These are phyloP conservation scores for Epizoanthus illoricatus DNA, from an alignment of 92 coral and sea anemone species.

Conservation along the genomic window DNA sequence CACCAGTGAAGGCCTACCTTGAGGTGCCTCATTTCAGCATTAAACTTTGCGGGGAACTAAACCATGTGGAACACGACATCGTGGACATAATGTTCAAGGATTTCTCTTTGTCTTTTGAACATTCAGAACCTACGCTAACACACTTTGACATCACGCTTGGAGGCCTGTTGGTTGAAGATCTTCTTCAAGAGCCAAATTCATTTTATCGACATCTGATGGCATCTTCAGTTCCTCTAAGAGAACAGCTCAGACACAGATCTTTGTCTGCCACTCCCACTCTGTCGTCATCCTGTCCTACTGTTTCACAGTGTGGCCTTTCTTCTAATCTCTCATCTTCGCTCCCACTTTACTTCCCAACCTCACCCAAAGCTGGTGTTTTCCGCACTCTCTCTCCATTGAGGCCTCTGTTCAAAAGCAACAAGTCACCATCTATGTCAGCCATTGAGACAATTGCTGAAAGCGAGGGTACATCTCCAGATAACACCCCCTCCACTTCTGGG, in stretches of 20 bases:
- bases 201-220: slow-evolving; percentile 83
- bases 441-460: slow-evolving; percentile 52
- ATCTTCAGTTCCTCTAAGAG: slow-evolving; percentile 68
- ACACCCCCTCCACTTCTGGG: slow-evolving; percentile 26
- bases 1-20: slow-evolving; percentile 75
- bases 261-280: slow-evolving; percentile 63
- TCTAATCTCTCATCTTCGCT: slow-evolving; percentile 81
- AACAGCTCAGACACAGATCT: slow-evolving; percentile 51
- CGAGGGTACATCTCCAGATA: slow-evolving; percentile 33
- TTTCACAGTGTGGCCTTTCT: slow-evolving; percentile 75
- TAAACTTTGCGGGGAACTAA: slow-evolving; percentile 87
- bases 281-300: slow-evolving; percentile 93
- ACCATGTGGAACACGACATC: slow-evolving; percentile 79
- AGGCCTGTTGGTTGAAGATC: slow-evolving; percentile 85
- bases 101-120: slow-evolving; percentile 70
- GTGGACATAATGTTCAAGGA: slow-evolving; percentile 86
- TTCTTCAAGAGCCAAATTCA: slow-evolving; percentile 84
- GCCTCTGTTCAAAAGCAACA: slow-evolving; percentile 77
- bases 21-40: slow-evolving; percentile 90
- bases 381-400: slow-evolving; percentile 85
- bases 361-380: slow-evolving; percentile 62
- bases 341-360: slow-evolving; percentile 67
- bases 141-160: slow-evolving; percentile 84
- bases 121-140: slow-evolving; percentile 72
- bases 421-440: slow-evolving; percentile 61